Percentiles rank a stretch among this genome's conserved stretches.
Evolutionary conservation across 2,888 invertebrate species (phyloP).

Genomic region (Heteromurus nitidus): DNA sequence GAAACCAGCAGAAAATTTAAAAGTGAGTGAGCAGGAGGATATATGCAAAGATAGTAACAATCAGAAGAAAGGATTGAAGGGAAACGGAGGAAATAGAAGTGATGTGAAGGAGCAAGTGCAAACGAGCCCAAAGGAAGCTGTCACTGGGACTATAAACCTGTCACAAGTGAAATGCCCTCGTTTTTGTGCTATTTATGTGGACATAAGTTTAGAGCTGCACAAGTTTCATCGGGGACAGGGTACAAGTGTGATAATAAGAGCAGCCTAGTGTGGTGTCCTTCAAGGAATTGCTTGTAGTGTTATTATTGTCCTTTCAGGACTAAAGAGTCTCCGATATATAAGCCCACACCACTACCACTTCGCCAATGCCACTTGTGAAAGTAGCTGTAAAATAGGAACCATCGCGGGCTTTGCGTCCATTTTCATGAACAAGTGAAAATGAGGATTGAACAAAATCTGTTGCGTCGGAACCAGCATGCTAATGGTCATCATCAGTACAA

Average conservation of each 20-base stretch:
- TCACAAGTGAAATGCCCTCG: slow-evolving; percentile 49
- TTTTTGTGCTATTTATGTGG: slow-evolving; percentile 29
- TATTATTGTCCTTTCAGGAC: too few relatives aligned
- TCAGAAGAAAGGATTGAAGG: background rate
- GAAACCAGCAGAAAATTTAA: background rate
- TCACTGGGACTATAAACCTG: slow-evolving; percentile 50
- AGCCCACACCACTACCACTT: too few relatives aligned
- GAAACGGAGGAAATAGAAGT: background rate
- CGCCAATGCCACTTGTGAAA: background rate
- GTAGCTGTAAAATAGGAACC: slow-evolving; percentile 2
- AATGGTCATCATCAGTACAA: slow-evolving; percentile 45
- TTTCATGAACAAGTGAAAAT: slow-evolving; percentile 45
- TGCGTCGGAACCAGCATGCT: slow-evolving; percentile 38
- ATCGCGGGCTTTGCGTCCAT: background rate
- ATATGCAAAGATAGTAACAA: slow-evolving; percentile 2
- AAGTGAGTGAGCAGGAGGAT: background rate
- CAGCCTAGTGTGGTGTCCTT: background rate
- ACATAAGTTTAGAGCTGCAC: slow-evolving; percentile 29
- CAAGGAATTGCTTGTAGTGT: too few relatives aligned
- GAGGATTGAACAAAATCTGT: slow-evolving; percentile 62
- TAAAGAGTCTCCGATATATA: too few relatives aligned
- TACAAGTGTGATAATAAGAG: background rate
- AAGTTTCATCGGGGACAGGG: background rate
- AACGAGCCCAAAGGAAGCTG: slow-evolving; percentile 41
- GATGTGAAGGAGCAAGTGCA: slow-evolving; percentile 6